These are phyloP conservation scores for Agrochola lychnidis DNA, from an alignment of 2,888 invertebrate species.

Conservation along the genomic window DNA sequence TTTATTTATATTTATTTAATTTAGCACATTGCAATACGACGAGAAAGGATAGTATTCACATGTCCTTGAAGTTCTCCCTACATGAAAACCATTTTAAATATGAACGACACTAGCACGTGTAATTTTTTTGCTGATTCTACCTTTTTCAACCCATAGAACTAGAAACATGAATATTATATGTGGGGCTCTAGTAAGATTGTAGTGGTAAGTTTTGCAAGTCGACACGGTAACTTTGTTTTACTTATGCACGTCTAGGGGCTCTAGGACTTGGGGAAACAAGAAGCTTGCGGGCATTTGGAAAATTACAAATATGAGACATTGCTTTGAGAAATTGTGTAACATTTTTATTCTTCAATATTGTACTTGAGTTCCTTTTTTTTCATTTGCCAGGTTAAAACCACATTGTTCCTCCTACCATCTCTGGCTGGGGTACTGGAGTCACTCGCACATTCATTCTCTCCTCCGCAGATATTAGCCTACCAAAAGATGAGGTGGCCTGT, in stretches of 20 bases:
- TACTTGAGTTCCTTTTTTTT: not conserved
- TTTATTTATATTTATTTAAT: not conserved
- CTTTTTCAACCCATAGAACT: constrained; percentile 11
- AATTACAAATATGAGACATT: not conserved
- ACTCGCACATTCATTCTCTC: not conserved
- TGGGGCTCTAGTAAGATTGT: not conserved
- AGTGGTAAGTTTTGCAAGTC: constrained; percentile 32
- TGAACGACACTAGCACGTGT: not conserved
- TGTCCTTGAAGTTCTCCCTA: not conserved
- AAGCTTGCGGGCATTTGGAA: constrained; percentile 1
- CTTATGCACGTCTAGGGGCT: constrained; percentile 32
- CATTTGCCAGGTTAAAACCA: not conserved
- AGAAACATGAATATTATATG: constrained; percentile 29
- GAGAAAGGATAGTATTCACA: not conserved
- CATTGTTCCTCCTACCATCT: not conserved
- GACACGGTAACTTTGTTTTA: constrained; percentile 29
- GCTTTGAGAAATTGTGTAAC: not conserved
- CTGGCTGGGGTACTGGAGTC: not conserved
- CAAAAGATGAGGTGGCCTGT: not conserved
- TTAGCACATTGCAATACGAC: not conserved
- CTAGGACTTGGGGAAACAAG: constrained; percentile 4
- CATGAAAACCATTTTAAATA: constrained; percentile 23
- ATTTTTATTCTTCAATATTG: not conserved
- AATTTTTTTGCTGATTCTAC: constrained; percentile 10
- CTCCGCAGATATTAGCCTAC: not conserved